Evolutionary conservation across 2,888 invertebrate species (phyloP).

Genomic region (Norana najaformis): DNA sequence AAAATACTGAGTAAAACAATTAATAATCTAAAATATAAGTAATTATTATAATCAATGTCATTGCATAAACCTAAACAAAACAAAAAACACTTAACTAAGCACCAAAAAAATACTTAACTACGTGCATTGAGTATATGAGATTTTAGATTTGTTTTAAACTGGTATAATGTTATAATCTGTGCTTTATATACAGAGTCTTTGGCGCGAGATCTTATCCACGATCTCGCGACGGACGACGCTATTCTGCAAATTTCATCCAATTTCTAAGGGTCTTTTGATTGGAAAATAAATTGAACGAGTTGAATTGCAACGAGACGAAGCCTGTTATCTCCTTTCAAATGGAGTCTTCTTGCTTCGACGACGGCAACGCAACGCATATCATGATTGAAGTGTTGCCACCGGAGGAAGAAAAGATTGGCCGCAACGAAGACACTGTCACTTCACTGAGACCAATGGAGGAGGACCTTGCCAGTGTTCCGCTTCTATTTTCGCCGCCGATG

Average conservation of each 20-base stretch:
- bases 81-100: no score
- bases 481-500: neutral
- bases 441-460: neutral
- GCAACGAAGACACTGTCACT: neutral
- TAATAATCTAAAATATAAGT: no score
- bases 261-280: neutral
- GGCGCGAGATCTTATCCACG: neutral
- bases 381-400: slow-evolving; percentile 13
- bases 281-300: neutral
- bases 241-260: neutral
- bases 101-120: no score
- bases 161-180: no score
- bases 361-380: slow-evolving; percentile 6
- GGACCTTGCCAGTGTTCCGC: neutral
- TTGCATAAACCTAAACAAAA: no score
- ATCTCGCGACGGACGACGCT: neutral
- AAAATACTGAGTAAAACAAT: no score
- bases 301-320: neutral
- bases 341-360: neutral
- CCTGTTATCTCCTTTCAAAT: neutral
- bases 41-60: no score
- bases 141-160: no score
- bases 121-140: no score
- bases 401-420: neutral
- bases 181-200: neutral